Base-by-base conservation (phyloP, 53 echinoderm and acorn worm species). In the Temnopleurus reevesii region DNA sequence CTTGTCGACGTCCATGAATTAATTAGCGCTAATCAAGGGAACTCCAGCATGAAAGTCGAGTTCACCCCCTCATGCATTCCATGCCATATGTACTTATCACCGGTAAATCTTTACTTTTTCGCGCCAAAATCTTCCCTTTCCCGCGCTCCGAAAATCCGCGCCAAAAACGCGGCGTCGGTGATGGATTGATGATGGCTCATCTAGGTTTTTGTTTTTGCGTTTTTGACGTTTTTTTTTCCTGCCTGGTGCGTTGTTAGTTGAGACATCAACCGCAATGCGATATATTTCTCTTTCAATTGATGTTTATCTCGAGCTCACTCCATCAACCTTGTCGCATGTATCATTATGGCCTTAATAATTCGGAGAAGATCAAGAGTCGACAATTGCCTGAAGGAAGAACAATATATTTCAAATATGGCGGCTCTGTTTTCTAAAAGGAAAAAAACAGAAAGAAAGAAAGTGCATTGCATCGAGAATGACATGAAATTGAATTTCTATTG, bases 11-110 rank as follows among this genome's bases (percentile, higher is more conserved):
- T 79, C 79, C 46, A 79, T 79, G 79, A 79, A 79, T 79, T 79
- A 47, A 79, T 79, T 79, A 79, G 79, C 79, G 49, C 49, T 79
- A 79, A 79, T 79, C 79, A 79, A 21, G 46, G 27, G 49, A 46
- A 49, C 79, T 47, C 17, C 30, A 49, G 79, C 79, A 29, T 79
- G 79, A 79, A 79, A 46, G 79, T 49, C 79, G 79, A 49, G 79
- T 79, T 79, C 49, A 79, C 24, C 79, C 23, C 13, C 49, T 79
- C 28, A 49, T 49, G 45, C 18, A n/a, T 8, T 41, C 9, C 15
- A 49, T 49, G 15, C 41, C 41, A 71, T 41, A 21, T 71, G 71
- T 71, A 71, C 71, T 71, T 71, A 71, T 71, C 71, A 71, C 71
- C 43, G 41, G 41, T 41, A 71, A 71, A 71, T 71, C 71, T 71